Percentiles rank a stretch among this genome's conserved stretches.
Conservation (phyloP, 1,140 invertebrate species). For the Drosophila arawakana region DNA sequence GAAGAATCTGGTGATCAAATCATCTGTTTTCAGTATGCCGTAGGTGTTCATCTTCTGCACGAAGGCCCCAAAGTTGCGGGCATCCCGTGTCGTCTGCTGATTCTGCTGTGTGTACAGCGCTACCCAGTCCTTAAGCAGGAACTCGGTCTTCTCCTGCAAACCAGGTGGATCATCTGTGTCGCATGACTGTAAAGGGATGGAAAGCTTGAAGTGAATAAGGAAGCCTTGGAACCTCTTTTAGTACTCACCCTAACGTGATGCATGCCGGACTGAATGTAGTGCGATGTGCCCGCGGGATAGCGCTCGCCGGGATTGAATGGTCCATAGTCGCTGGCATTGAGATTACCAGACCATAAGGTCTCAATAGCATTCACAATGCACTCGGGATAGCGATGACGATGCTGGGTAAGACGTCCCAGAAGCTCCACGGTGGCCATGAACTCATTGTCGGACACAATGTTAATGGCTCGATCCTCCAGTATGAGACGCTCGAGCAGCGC, state of each 20-base stretch:
- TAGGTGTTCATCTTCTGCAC: slow-evolving; percentile 98
- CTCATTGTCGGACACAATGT: slow-evolving; percentile 92
- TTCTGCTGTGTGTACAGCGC: slow-evolving; percentile 90
- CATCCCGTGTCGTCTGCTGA: slow-evolving; percentile 92
- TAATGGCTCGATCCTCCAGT: slow-evolving; percentile 93
- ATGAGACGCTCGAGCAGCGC: slow-evolving; percentile 95
- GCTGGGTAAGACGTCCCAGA: slow-evolving; percentile 89
- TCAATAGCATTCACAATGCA: slow-evolving; percentile 92
- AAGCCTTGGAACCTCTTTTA: not conserved
- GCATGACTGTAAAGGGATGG: slow-evolving; percentile 85
- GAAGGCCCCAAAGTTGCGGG: slow-evolving; percentile 97
- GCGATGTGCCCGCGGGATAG: slow-evolving; percentile 90
- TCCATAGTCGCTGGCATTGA: slow-evolving; percentile 86
- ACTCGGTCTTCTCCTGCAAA: slow-evolving; percentile 97
- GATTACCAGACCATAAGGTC: slow-evolving; percentile 89
- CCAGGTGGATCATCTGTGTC: slow-evolving; percentile 97
- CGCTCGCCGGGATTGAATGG: slow-evolving; percentile 88
- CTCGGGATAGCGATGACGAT: slow-evolving; percentile 92
- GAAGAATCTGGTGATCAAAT: slow-evolving; percentile 98
- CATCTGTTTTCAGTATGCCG: slow-evolving; percentile 98
- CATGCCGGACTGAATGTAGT: slow-evolving; percentile 97
- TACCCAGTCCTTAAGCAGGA: slow-evolving; percentile 97
- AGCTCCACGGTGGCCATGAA: slow-evolving; percentile 94
- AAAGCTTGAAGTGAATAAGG: not conserved
- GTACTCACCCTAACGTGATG: slow-evolving; percentile 88